Evolutionary conservation across 2,797 vertebrate species (phyloP).

Genomic region (Parambassis ranga): DNA sequence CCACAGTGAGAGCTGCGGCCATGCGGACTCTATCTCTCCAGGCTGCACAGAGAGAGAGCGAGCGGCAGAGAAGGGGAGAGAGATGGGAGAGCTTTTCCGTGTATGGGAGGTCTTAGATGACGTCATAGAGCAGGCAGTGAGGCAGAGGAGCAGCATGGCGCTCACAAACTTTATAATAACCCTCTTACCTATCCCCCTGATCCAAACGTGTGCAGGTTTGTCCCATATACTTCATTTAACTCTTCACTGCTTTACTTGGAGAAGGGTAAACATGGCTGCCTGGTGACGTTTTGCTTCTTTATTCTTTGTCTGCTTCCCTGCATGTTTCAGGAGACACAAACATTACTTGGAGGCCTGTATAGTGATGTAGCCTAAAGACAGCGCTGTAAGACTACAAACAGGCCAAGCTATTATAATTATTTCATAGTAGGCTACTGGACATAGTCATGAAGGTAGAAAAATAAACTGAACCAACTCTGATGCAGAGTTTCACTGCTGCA

Average conservation of each 20-base stretch:
- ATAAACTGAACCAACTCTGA: too few relatives aligned
- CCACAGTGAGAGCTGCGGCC: constrained; percentile 32
- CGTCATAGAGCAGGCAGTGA: constrained; percentile 42
- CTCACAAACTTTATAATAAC: constrained; percentile 21
- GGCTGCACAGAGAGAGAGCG: too few relatives aligned
- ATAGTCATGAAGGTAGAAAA: too few relatives aligned
- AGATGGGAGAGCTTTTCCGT: constrained; percentile 70
- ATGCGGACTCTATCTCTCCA: constrained; percentile 12
- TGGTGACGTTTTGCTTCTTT: not conserved
- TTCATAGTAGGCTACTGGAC: too few relatives aligned
- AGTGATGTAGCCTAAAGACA: too few relatives aligned
- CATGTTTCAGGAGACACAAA: not conserved
- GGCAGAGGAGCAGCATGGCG: not conserved
- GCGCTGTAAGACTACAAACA: too few relatives aligned
- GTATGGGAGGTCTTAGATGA: constrained; percentile 73
- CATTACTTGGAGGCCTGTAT: too few relatives aligned
- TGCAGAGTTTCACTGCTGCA: too few relatives aligned
- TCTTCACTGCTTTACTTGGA: not conserved
- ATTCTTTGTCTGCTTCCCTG: not conserved
- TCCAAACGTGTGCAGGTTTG: not conserved
- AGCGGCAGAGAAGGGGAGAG: constrained; percentile 9
- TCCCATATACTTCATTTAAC: not conserved
- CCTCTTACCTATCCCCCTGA: not conserved
- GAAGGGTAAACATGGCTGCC: not conserved
- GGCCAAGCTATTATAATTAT: too few relatives aligned